phyloP scores from a whole-genome alignment of 1,140 invertebrate genomes.

The Fopius arisanus region DNA sequence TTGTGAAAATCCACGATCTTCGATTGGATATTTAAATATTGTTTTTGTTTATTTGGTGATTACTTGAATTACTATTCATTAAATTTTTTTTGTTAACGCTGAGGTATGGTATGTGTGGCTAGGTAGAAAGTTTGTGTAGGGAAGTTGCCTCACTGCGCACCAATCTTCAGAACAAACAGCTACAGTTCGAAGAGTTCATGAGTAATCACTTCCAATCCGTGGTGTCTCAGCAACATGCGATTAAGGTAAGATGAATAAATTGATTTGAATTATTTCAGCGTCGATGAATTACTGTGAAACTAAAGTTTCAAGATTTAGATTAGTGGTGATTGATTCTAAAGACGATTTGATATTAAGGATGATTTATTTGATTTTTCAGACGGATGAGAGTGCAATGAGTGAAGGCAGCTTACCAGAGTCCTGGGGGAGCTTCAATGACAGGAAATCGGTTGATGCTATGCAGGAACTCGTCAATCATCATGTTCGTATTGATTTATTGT shows the following conservation, averaged over 20 bases:
- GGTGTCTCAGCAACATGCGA: slow-evolving; percentile 45
- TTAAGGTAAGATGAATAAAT: slow-evolving; percentile 55
- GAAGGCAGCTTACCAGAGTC: slow-evolving; percentile 58
- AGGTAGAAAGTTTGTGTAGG: slow-evolving; percentile 66
- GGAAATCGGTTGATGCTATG: slow-evolving; percentile 65
- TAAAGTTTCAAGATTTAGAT: neutral
- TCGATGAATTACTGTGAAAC: neutral
- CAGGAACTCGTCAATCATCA: slow-evolving; percentile 71
- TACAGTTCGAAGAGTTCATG: slow-evolving; percentile 60
- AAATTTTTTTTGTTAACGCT: slow-evolving; percentile 58
- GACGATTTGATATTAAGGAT: neutral
- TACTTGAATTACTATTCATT: slow-evolving; percentile 24
- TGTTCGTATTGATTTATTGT: slow-evolving; percentile 60
- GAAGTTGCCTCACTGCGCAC: slow-evolving; percentile 64
- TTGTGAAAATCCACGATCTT: slow-evolving; percentile 16
- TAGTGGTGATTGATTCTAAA: neutral
- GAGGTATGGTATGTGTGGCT: slow-evolving; percentile 59
- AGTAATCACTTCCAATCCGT: slow-evolving; percentile 56
- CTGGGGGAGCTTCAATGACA: slow-evolving; percentile 63
- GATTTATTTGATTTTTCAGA: slow-evolving; percentile 47
- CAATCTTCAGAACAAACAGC: slow-evolving; percentile 63
- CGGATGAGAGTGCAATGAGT: slow-evolving; percentile 54
- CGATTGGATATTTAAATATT: neutral
- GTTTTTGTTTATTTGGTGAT: slow-evolving; percentile 10
- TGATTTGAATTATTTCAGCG: neutral